Conservation (phyloP, 2,888 invertebrate genomes). For the Synergus umbraculus region DNA sequence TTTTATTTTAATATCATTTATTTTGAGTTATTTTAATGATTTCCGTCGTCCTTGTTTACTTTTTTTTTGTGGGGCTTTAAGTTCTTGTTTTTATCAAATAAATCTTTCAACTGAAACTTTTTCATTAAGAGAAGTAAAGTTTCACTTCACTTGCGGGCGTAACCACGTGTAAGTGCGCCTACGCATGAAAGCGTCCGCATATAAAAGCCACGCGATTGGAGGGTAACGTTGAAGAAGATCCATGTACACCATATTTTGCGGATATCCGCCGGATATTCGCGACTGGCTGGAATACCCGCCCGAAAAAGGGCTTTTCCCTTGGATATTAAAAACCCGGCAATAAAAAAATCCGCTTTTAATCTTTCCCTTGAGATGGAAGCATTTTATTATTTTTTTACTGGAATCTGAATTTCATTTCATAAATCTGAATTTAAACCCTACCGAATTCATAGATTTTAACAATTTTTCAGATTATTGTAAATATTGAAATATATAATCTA, state of each 20-base stretch:
- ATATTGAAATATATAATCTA: background rate
- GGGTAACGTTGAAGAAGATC: conserved; percentile 48
- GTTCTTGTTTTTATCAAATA: conserved; percentile 14
- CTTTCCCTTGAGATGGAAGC: background rate
- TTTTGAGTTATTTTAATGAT: background rate
- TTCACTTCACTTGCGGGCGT: conserved; percentile 45
- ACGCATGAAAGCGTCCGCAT: conserved; percentile 23
- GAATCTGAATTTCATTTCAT: background rate
- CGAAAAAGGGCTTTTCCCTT: background rate
- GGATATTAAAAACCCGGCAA: conserved; percentile 9
- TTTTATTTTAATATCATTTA: background rate
- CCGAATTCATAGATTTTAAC: too few relatives aligned
- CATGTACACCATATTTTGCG: conserved; percentile 47
- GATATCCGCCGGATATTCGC: conserved; percentile 65
- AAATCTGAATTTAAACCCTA: background rate
- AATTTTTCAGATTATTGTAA: too few relatives aligned
- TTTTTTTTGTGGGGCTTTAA: background rate
- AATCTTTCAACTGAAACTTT: conserved; percentile 7
- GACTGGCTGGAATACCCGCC: conserved; percentile 45
- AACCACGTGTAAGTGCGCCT: conserved; percentile 58
- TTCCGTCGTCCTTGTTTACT: background rate
- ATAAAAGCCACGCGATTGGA: conserved; percentile 34
- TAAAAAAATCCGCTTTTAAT: background rate
- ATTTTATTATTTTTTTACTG: background rate
- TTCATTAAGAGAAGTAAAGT: conserved; percentile 26